Conservation (phyloP, 2,888 invertebrate genomes). For the Harmothoe impar region DNA sequence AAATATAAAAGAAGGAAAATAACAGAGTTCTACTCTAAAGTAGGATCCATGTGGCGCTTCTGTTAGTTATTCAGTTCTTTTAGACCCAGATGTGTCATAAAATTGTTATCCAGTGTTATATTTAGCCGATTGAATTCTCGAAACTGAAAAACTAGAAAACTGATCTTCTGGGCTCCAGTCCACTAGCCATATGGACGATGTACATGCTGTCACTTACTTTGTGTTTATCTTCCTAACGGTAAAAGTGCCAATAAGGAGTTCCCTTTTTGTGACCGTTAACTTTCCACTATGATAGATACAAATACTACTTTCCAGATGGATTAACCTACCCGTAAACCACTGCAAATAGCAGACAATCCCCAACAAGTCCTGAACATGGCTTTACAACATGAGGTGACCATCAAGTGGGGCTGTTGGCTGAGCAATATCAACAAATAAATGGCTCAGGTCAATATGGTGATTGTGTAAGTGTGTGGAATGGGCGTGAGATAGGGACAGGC, state of each 20-base stretch:
- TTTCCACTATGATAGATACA: not conserved
- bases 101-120: too few relatives aligned
- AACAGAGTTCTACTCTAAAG: too few relatives aligned
- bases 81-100: too few relatives aligned
- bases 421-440: constrained; percentile 47
- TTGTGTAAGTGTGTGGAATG: constrained; percentile 39
- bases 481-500: not conserved
- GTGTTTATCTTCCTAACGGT: not conserved
- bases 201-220: not conserved
- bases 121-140: too few relatives aligned
- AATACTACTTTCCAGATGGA: not conserved
- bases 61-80: too few relatives aligned
- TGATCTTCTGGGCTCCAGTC: too few relatives aligned
- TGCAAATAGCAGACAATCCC: too few relatives aligned
- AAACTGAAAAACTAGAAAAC: too few relatives aligned
- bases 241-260: not conserved
- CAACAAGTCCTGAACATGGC: not conserved
- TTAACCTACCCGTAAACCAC: not conserved
- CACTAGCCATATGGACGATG: too few relatives aligned
- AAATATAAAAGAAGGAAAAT: too few relatives aligned
- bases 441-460: constrained; percentile 46
- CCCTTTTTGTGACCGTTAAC: not conserved
- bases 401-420: constrained; percentile 17
- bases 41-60: too few relatives aligned
- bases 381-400: constrained; percentile 33